These are phyloP conservation scores for Eupithecia tripunctaria DNA, from an alignment of 2,888 invertebrate genomes.

Conservation along the genomic window DNA sequence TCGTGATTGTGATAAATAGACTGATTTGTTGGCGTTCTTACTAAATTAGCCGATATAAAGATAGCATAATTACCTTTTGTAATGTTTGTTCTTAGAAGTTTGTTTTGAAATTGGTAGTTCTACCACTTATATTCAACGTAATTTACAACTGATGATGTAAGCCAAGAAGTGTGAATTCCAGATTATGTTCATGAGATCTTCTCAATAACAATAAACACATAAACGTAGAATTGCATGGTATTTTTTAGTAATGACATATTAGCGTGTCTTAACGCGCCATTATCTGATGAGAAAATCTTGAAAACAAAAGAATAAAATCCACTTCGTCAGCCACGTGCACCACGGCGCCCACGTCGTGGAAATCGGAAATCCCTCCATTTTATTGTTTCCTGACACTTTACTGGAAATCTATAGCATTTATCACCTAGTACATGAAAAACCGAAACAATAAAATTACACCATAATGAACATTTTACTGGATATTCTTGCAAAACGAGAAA, in stretches of 20 bases:
- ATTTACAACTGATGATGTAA: neutral
- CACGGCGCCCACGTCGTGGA: conserved; percentile 52
- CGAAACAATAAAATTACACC: conserved; percentile 67
- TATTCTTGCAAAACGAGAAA: conserved; percentile 74
- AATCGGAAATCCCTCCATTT: conserved; percentile 79
- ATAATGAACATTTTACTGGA: conserved; percentile 61
- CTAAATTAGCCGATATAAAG: conserved; percentile 5
- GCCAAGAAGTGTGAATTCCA: neutral
- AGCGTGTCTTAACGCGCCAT: conserved; percentile 62
- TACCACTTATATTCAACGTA: neutral
- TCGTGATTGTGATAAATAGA: conserved; percentile 19
- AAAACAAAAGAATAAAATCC: conserved; percentile 65
- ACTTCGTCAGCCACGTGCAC: conserved; percentile 56
- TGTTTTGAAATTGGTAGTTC: neutral
- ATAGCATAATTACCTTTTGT: neutral
- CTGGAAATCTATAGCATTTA: conserved; percentile 57
- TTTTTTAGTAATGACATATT: conserved; percentile 49
- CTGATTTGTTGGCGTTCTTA: conserved; percentile 13
- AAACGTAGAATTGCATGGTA: conserved; percentile 30
- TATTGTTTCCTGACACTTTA: conserved; percentile 72
- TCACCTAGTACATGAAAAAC: conserved; percentile 47
- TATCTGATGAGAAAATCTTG: conserved; percentile 71
- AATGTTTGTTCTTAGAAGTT: conserved; percentile 5
- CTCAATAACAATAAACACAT: conserved; percentile 23
- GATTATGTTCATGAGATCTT: conserved; percentile 16